Conservation (phyloP, 2,888 invertebrate genomes). For the Terebella lapidaria region DNA sequence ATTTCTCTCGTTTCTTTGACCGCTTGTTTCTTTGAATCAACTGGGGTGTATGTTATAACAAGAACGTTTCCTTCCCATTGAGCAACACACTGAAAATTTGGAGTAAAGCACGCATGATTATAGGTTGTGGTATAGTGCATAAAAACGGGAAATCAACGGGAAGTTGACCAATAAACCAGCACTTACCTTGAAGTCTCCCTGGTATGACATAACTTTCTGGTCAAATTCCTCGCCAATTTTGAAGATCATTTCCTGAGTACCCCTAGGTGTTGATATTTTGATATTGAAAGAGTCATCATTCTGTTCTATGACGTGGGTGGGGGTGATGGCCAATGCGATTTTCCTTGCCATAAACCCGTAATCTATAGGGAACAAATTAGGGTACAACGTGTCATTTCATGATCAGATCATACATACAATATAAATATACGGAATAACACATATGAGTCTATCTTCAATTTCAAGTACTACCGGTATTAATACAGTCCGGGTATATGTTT, state of each 20-base stretch:
- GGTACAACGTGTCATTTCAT: too few relatives aligned
- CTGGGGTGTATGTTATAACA: neutral
- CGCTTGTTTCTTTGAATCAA: neutral
- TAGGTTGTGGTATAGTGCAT: too few relatives aligned
- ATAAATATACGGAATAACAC: too few relatives aligned
- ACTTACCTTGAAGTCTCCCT: neutral
- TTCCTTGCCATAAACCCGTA: neutral
- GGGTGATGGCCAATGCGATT: neutral
- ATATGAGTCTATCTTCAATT: too few relatives aligned
- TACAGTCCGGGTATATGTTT: too few relatives aligned
- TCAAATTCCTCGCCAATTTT: neutral
- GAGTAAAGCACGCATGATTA: too few relatives aligned
- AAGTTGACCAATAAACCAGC: too few relatives aligned
- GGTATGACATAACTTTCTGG: neutral
- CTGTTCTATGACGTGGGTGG: neutral
- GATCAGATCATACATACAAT: too few relatives aligned
- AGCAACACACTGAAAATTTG: too few relatives aligned
- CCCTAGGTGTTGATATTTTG: neutral
- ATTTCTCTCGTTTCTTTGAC: neutral
- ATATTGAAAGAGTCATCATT: neutral
- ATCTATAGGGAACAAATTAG: too few relatives aligned
- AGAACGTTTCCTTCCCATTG: neutral
- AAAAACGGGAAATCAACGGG: too few relatives aligned
- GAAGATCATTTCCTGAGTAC: neutral
- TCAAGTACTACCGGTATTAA: too few relatives aligned